Conservation (phyloP, 30 jellyfish, hydroid and myxozoan genomes). For the Sanderia malayensis region DNA sequence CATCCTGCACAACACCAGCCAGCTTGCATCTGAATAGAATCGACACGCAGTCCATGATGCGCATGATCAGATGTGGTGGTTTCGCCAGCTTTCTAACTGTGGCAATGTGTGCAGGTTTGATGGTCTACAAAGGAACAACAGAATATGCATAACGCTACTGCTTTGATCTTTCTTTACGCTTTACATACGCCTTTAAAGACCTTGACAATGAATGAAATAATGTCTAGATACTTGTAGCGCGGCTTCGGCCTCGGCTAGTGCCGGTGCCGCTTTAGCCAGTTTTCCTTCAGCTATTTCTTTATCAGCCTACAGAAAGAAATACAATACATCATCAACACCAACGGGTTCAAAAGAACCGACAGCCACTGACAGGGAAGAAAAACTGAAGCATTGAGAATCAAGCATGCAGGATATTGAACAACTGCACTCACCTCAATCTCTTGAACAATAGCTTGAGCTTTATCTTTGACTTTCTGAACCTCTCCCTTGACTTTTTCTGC, state of each 20-base stretch:
- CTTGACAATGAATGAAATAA: too few relatives aligned
- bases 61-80: constrained; percentile 88
- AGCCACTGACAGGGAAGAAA: too few relatives aligned
- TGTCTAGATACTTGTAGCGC: constrained; percentile 94
- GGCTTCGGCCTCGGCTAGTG: constrained; percentile 92
- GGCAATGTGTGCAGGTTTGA: constrained; percentile 85
- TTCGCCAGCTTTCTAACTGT: constrained; percentile 80
- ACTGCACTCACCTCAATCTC: constrained; percentile 68
- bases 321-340: neutral
- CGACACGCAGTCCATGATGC: constrained; percentile 86
- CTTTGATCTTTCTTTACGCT: too few relatives aligned
- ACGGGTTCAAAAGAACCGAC: too few relatives aligned
- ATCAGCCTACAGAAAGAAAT: constrained; percentile 69
- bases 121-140: constrained; percentile 43
- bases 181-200: too few relatives aligned
- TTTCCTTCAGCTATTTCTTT: constrained; percentile 78
- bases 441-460: constrained; percentile 88
- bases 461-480: constrained; percentile 95
- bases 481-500: constrained; percentile 96
- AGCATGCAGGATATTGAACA: too few relatives aligned
- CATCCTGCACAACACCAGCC: constrained; percentile 54
- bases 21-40: constrained; percentile 55
- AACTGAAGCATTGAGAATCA: too few relatives aligned
- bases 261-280: constrained; percentile 93
- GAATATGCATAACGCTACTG: neutral